Conservation (phyloP, 2,797 vertebrate species). For the Rhabdomys pumilio region DNA sequence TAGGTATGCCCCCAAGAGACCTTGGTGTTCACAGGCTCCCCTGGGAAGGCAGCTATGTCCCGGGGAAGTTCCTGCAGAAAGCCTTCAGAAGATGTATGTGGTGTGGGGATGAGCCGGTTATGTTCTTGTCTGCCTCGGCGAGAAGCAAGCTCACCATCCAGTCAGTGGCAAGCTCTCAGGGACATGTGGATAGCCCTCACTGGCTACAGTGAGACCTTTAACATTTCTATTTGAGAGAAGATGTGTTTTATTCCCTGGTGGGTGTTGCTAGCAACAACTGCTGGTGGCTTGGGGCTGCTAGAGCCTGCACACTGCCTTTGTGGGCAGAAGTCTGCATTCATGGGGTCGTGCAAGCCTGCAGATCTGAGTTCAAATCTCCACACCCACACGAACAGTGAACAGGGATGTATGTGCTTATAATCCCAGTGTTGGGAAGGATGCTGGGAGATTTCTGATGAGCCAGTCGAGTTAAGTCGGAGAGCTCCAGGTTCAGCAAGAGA, state of each 20-base stretch:
- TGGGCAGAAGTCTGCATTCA: neutral
- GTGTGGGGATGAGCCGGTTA: neutral
- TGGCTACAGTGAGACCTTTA: neutral
- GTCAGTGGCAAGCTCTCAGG: neutral
- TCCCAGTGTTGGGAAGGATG: neutral
- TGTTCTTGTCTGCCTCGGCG: neutral
- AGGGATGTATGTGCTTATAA: neutral
- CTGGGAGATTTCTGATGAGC: neutral
- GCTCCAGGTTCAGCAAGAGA: neutral
- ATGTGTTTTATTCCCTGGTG: neutral
- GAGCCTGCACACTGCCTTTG: accelerated
- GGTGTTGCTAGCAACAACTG: slow-evolving; percentile 24
- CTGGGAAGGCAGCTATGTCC: neutral
- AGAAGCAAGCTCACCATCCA: neutral
- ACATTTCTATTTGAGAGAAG: neutral
- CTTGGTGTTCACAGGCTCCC: neutral
- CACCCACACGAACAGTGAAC: neutral
- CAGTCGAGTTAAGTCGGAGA: neutral
- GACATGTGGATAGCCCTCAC: neutral
- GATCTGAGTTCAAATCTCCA: neutral
- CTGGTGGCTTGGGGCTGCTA: slow-evolving; percentile 4
- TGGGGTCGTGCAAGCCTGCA: neutral
- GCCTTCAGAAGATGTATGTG: neutral
- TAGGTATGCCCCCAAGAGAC: neutral
- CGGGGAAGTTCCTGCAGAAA: neutral